These are phyloP conservation scores for Temnothorax nylanderi DNA, from an alignment of 1,140 invertebrate species.

Conservation along the genomic window DNA sequence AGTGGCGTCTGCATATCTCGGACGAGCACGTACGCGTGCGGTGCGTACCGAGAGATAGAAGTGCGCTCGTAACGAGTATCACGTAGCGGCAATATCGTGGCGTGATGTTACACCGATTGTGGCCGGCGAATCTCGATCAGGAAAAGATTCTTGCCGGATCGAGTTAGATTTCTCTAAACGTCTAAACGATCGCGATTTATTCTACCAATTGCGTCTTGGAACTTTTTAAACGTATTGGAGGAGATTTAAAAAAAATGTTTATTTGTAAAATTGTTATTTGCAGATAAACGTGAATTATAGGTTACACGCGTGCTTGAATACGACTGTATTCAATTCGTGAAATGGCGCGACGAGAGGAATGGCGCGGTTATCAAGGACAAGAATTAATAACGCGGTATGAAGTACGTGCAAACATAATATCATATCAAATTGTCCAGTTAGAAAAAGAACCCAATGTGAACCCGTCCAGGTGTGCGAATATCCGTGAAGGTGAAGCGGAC, in stretches of 20 bases:
- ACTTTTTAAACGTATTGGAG: background rate
- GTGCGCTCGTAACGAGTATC: slow-evolving; percentile 32
- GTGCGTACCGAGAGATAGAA: slow-evolving; percentile 31
- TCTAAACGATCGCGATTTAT: slow-evolving; percentile 2
- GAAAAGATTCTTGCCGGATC: background rate
- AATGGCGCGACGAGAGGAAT: background rate
- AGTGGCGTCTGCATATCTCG: slow-evolving; percentile 46
- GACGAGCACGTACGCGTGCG: slow-evolving; percentile 44
- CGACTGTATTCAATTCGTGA: background rate
- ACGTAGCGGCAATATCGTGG: slow-evolving; percentile 39
- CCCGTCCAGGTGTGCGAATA: slow-evolving; percentile 71
- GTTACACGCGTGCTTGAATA: no score
- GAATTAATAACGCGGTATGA: slow-evolving; percentile 58
- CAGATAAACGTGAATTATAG: background rate
- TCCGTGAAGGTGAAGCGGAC: slow-evolving; percentile 35
- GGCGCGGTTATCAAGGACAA: background rate
- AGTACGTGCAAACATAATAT: slow-evolving; percentile 75
- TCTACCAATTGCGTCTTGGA: background rate
- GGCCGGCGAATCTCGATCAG: slow-evolving; percentile 13
- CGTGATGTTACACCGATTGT: slow-evolving; percentile 11
- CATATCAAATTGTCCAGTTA: slow-evolving; percentile 60
- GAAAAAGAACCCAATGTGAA: slow-evolving; percentile 74
- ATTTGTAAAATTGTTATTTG: background rate
- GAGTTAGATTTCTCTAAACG: slow-evolving; percentile 3
- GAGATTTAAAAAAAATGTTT: background rate